Evolutionary conservation across 2,113 vertebrate genomes (phyloP).

Genomic region (Entomyzon cyanotis): DNA sequence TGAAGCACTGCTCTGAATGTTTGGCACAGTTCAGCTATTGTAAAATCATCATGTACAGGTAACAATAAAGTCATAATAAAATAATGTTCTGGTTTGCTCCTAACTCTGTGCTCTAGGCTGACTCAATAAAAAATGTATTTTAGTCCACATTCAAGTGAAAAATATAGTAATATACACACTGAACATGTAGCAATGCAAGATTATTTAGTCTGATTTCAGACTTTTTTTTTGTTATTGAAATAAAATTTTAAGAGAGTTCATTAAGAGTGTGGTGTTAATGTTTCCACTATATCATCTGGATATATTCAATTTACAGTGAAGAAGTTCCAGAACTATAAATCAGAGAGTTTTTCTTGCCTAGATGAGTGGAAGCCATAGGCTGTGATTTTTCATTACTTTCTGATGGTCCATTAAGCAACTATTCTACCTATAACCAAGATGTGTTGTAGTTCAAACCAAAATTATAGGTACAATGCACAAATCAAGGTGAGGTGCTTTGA

Average conservation of each 20-base stretch:
- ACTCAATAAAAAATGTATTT: slow-evolving; percentile 21
- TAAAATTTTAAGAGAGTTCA: not conserved
- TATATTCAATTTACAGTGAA: not conserved
- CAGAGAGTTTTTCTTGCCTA: not conserved
- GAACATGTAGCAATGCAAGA: not conserved
- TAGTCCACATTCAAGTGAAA: slow-evolving; percentile 15
- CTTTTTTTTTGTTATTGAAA: not conserved
- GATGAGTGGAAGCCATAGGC: not conserved
- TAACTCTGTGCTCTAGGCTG: not conserved
- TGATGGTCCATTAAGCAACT: slow-evolving; percentile 24
- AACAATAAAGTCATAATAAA: slow-evolving; percentile 28
- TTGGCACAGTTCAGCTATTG: not conserved
- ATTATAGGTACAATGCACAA: not conserved
- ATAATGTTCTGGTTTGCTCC: slow-evolving; percentile 10
- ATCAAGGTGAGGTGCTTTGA: not conserved
- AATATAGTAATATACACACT: not conserved
- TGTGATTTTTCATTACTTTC: slow-evolving; percentile 45
- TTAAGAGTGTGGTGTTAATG: not conserved
- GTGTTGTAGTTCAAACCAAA: not conserved
- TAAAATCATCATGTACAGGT: not conserved
- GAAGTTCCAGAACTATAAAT: slow-evolving; percentile 12
- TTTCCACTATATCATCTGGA: not conserved
- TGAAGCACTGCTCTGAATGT: slow-evolving; percentile 1
- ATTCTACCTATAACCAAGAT: slow-evolving; percentile 10
- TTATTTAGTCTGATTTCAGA: not conserved